Evolutionary conservation across 1,140 invertebrate genomes (phyloP), one percentile per base, ranked within the genome.

Genomic region (Atta cephalotes): DNA sequence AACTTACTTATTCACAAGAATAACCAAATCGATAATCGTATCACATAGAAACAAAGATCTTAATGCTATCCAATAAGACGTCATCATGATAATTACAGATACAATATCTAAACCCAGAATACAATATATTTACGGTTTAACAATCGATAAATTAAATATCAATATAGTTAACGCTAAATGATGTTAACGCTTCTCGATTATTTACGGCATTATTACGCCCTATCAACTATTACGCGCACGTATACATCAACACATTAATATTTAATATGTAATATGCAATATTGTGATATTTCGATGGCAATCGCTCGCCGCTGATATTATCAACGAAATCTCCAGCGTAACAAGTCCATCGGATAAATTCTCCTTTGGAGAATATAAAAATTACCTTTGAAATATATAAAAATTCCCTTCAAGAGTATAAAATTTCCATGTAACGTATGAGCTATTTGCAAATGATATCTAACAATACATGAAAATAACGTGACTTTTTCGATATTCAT

Each of bases 231-330:
- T 76, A 84, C 25, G 35, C 65, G 56, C 58, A 85, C 49, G 62
- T 18, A 89, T 66, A 87, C 70, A 90, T 62, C 79, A 85, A 90
- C 78, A 84, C 68, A 85, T 87, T 87, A 21, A 72, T 53, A 49
- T 82, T 90, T 78, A 70, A 82, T 81, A 84, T 71, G 6, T 76
- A 79, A 80, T 65, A 53, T 31, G 14, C 21, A 82, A 35, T 62
- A 49, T 62, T 84, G 68, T 25, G 53, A 12, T 84, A 84, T 74
- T 84, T 84, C 6, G 21, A 62, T 28, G 16, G 16, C 39, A 49
- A 60, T 63, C 14, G 28, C 39, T 45, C 14, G 25, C 16, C 51
- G 31, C 12, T 35, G 21, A 74, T 39, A 10, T 56, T 63, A 74
- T 74, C 25, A 35, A 63, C 74, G 16, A 76, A 74, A 74, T n/a